Percentiles rank a stretch among this genome's conserved stretches.
Evolutionary conservation across 1,140 invertebrate genomes (phyloP).

Genomic region (Drosophila mojavensis): DNA sequence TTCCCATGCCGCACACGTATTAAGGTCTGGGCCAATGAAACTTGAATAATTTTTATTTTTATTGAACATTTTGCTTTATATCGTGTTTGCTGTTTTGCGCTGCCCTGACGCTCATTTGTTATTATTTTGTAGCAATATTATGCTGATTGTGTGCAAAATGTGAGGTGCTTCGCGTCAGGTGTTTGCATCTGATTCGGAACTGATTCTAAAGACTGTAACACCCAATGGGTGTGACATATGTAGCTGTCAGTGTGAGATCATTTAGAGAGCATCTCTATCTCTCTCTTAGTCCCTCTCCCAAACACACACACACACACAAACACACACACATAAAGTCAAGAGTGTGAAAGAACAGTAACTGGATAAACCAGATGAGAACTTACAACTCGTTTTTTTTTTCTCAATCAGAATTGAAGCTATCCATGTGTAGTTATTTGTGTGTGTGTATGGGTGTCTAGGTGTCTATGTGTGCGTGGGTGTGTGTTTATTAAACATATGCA

Average conservation of each 20-base stretch:
- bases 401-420: not conserved
- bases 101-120: not conserved
- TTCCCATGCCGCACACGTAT: slow-evolving; percentile 67
- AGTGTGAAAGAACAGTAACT: slow-evolving; percentile 34
- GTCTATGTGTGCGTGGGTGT: slow-evolving; percentile 1
- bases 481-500: slow-evolving; percentile 34
- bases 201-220: not conserved
- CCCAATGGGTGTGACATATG: too few species aligned
- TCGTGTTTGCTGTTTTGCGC: not conserved
- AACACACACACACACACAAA: too few species aligned
- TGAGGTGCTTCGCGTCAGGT: not conserved
- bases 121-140: slow-evolving; percentile 5
- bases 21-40: slow-evolving; percentile 80
- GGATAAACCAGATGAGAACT: slow-evolving; percentile 61
- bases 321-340: not conserved
- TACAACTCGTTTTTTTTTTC: slow-evolving; percentile 48
- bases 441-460: slow-evolving; percentile 2
- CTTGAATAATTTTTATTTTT: slow-evolving; percentile 33
- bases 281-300: not conserved
- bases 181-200: not conserved
- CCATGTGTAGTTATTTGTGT: not conserved
- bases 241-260: too few species aligned
- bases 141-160: not conserved
- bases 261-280: not conserved
- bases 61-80: not conserved